Evolutionary conservation across 2,797 vertebrate genomes (phyloP).

Genomic region (Brachyrhaphis roseni): DNA sequence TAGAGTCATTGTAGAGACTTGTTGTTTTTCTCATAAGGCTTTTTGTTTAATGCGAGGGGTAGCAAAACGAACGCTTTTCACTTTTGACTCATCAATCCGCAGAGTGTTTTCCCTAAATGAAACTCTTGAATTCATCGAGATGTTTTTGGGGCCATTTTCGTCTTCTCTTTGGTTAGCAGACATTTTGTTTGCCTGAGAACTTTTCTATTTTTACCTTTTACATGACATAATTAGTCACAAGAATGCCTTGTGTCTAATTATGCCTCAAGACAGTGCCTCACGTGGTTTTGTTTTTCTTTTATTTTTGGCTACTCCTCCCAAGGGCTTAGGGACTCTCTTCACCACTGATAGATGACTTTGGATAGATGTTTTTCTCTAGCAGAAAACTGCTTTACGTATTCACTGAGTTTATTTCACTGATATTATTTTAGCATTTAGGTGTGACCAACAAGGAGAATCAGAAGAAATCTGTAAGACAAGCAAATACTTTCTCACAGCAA

Average conservation of each 20-base stretch:
- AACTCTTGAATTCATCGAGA: not conserved
- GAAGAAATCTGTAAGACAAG: not conserved
- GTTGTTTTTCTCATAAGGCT: not conserved
- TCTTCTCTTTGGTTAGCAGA: not conserved
- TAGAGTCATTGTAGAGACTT: too few relatives aligned
- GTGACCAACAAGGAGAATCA: not conserved
- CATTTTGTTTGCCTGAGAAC: not conserved
- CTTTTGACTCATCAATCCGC: not conserved
- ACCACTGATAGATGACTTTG: not conserved
- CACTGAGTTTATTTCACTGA: not conserved
- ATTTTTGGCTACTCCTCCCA: not conserved
- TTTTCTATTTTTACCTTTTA: not conserved
- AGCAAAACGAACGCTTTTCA: not conserved
- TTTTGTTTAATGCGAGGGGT: not conserved
- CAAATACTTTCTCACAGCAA: not conserved
- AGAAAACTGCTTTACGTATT: not conserved
- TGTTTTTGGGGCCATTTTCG: not conserved
- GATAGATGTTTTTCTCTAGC: not conserved
- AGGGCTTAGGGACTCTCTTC: not conserved
- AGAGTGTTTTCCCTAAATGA: not conserved
- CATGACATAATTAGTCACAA: not conserved
- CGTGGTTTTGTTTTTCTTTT: not conserved
- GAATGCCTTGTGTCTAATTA: too few relatives aligned
- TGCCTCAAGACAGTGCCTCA: not conserved
- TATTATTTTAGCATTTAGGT: not conserved